phyloP scores from a whole-genome alignment of 2,113 vertebrate genomes.

The Leucosticte australis region DNA sequence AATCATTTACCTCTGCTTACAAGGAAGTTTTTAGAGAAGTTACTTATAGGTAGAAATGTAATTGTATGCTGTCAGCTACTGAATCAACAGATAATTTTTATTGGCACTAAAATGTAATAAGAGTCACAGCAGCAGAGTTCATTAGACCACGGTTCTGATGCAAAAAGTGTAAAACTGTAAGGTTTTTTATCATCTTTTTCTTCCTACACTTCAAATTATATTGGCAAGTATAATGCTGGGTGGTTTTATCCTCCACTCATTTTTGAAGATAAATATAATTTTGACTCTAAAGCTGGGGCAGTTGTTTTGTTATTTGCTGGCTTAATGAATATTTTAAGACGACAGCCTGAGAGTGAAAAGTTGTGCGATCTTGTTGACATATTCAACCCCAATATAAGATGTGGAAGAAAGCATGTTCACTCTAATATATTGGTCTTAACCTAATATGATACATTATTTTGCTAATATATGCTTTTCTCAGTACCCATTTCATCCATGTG shows the following conservation, averaged over 20 bases:
- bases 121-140: not conserved
- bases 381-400: not conserved
- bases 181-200: not conserved
- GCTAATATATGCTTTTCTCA: not conserved
- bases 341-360: not conserved
- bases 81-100: not conserved
- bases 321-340: not conserved
- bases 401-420: not conserved
- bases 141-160: not conserved
- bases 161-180: not conserved
- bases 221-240: not conserved
- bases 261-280: not conserved
- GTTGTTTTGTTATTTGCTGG: not conserved
- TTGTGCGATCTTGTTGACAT: not conserved
- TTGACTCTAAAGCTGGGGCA: not conserved
- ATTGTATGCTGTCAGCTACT: not conserved
- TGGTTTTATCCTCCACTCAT: not conserved
- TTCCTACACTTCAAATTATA: not conserved
- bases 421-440: not conserved
- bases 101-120: not conserved
- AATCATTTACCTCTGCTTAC: not conserved
- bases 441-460: not conserved
- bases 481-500: not conserved
- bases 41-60: not conserved
- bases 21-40: not conserved